phyloP scores from a whole-genome alignment of 2,113 vertebrate genomes.

The Raja brachyura region DNA sequence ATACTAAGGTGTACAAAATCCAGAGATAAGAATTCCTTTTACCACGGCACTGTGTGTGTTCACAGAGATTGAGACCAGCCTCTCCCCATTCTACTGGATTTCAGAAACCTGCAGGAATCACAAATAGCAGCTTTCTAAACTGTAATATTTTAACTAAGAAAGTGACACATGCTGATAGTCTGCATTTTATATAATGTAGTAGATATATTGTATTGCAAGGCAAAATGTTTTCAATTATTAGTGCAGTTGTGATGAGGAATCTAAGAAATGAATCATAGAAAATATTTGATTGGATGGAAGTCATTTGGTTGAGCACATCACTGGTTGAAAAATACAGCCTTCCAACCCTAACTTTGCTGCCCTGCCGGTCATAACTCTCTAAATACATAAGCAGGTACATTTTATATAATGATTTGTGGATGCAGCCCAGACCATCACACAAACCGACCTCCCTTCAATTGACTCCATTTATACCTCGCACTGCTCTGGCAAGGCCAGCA shows the following conservation, averaged over 20 bases:
- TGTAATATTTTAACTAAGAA: neutral
- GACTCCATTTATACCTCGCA: too few relatives aligned
- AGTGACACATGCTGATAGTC: neutral
- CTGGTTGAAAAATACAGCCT: too few relatives aligned
- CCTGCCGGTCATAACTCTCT: too few relatives aligned
- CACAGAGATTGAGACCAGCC: neutral
- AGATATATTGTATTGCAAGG: neutral
- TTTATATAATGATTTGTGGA: too few relatives aligned
- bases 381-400: too few relatives aligned
- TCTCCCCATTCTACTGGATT: neutral
- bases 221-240: neutral
- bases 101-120: neutral
- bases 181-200: neutral
- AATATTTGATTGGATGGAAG: too few relatives aligned
- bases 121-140: neutral
- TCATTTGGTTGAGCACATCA: too few relatives aligned
- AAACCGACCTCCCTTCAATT: too few relatives aligned
- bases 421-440: too few relatives aligned
- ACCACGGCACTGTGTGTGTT: neutral
- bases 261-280: neutral
- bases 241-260: neutral
- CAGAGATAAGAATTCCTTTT: neutral
- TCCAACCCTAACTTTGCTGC: too few relatives aligned
- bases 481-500: too few relatives aligned
- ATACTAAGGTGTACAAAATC: conserved; percentile 12